Evolutionary conservation across 2,888 invertebrate species (phyloP), one percentile per base, ranked within the genome.

Genomic region (Lamellibrachia columna): DNA sequence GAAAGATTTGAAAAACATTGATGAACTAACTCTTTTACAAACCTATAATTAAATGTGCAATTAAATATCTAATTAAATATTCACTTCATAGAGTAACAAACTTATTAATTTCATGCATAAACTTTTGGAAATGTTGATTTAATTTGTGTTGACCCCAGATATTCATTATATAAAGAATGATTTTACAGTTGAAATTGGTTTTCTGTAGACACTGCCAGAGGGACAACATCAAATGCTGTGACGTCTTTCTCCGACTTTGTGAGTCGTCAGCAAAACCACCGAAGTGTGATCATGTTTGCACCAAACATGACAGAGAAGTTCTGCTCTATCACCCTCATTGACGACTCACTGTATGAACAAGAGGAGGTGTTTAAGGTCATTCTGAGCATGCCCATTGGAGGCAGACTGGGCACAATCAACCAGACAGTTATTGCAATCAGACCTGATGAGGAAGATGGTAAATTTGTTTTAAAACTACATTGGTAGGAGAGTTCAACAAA

Each of bases 231-330:
- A 7, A 94, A 94, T 52, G 94, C 95, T 7, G 95, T 96, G 28
- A 94, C 95, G 15, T 96, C 96, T 2, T 96, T 94, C 93, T 96
- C 96, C 7, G 96, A 96, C 94, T 96, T 95, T 94, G 95, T 96
- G 93, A 95, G 95, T 9, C 95, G 96, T 7, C 94, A 95, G 0
- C 94, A 94, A 28, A 95, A 95, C 93, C 95, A 95, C 93, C 95
- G 94, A 92, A 96, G 95, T 93, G 94, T 95, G 53, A 92, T 96
- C 60, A 94, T 95, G 8, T 96, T 96, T 94, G 95, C 95, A 92
- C 94, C 94, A 55, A 95, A 95, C 8, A 95, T 96, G 93, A 94
- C 94, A 55, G 94, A 95, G 90, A 95, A 95, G 90, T 94, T 94
- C 93, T 96, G 96, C 93, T 93, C 93, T 1, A 94, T 96, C n/a